These are phyloP conservation scores for Recurvirostra avosetta DNA, from an alignment of 2,113 vertebrate species.

Conservation along the genomic window DNA sequence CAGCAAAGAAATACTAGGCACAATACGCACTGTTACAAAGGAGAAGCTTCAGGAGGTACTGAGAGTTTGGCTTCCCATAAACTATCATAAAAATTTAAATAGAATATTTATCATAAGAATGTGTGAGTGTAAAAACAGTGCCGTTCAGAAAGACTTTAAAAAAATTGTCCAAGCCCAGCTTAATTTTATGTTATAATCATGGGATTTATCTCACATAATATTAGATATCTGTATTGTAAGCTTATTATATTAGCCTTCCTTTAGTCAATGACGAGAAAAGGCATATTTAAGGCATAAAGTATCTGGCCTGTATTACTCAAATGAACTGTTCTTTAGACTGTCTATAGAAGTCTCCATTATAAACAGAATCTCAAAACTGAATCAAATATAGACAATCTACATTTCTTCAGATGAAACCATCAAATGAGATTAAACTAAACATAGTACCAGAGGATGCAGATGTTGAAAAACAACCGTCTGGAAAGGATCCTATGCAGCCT, in stretches of 20 bases:
- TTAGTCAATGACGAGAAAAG: neutral
- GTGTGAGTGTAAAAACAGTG: neutral
- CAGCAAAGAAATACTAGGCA: neutral
- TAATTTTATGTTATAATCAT: neutral
- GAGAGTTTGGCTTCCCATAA: neutral
- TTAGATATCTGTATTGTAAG: neutral
- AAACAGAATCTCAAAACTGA: neutral
- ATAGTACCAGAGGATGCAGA: neutral
- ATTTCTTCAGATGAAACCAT: neutral
- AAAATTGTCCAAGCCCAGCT: neutral
- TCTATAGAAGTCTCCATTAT: neutral
- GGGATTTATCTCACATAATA: neutral
- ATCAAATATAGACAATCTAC: neutral
- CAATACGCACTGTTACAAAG: neutral
- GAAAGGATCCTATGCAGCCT: neutral
- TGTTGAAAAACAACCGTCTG: neutral
- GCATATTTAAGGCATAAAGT: neutral
- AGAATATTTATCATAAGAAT: neutral
- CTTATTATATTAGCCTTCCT: neutral
- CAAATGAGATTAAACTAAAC: neutral
- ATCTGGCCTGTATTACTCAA: neutral
- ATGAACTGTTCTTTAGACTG: neutral
- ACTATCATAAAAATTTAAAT: neutral
- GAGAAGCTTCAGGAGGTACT: neutral
- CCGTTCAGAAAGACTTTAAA: neutral